Percentiles rank a stretch among this genome's conserved stretches.
These are phyloP conservation scores for Arnoldichthys spilopterus DNA, from an alignment of 2,797 vertebrate genomes.

Conservation along the genomic window DNA sequence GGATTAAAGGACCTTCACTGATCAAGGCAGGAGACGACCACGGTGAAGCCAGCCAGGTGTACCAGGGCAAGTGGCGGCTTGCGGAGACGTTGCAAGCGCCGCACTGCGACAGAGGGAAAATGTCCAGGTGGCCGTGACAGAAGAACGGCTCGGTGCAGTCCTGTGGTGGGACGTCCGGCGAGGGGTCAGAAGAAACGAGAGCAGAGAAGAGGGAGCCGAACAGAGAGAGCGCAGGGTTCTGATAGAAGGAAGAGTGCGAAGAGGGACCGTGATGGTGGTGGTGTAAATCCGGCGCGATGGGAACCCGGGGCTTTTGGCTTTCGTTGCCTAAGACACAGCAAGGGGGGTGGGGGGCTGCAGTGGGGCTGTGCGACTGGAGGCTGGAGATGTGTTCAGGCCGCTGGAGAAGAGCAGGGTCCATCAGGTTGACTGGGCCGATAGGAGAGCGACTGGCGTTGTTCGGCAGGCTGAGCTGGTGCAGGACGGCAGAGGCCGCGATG, in stretches of 20 bases:
- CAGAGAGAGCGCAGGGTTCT: conserved; percentile 76
- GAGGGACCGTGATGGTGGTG: neutral
- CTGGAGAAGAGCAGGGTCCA: conserved; percentile 48
- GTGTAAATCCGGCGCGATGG: conserved; percentile 3
- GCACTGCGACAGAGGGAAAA: conserved; percentile 69
- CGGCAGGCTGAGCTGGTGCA: conserved; percentile 81
- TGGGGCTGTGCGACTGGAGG: conserved; percentile 47
- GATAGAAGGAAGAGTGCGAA: conserved; percentile 46
- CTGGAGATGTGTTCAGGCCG: conserved; percentile 54
- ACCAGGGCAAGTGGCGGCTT: neutral
- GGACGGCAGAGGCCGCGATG: conserved; percentile 80
- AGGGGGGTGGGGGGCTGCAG: conserved; percentile 40
- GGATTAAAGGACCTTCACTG: conserved; percentile 23
- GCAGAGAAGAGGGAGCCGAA: conserved; percentile 83
- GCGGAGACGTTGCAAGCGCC: conserved; percentile 71
- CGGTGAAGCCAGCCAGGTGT: conserved; percentile 54
- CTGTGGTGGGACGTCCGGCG: conserved; percentile 50
- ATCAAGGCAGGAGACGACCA: conserved; percentile 53
- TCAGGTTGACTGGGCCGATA: conserved; percentile 46
- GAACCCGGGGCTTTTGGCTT: conserved; percentile 57
- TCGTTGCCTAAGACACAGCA: conserved; percentile 74
- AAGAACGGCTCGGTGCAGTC: conserved; percentile 62
- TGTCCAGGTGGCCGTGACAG: conserved; percentile 72
- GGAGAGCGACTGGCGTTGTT: conserved; percentile 58
- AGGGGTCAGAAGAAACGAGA: conserved; percentile 67